Base-by-base conservation (phyloP, 2,888 invertebrate genomes). In the Cephus spinipes region DNA sequence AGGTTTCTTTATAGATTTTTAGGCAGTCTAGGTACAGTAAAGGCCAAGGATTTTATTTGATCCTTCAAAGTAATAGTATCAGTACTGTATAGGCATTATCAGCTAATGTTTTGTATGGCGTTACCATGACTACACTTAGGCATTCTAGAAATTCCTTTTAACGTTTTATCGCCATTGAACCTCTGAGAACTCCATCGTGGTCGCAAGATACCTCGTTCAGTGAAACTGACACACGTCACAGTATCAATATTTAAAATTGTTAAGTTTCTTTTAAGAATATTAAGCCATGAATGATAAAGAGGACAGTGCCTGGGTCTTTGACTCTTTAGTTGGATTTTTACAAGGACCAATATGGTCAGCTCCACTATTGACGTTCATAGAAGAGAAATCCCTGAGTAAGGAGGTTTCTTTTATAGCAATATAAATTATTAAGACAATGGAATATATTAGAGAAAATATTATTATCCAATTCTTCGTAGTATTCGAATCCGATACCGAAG, bases 331-430 rank as follows among this genome's bases (percentile, higher is more conserved):
- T 35, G 96, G 97, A 80, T 98, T 98, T 91, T 92, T 98, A 76
- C 97, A 97, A 91, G 98, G 98, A 3, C 97, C 98, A 0, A 94
- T 98, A 74, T 98, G 98, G 97, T 97, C 97, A 89, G 95, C 97
- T 23, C 98, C 98, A 0, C 92, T 98, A 76, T 94, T 97, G 88
- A 97, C 96, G 40, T 98, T 98, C 89, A 96, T 98, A 83, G 98
- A 98, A 92, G 97, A 97, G 88, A 97, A 97, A 92, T 98, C 98
- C 77, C 92, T 98, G 84, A 96, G 98, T 98, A 94, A 93, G 94
- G 92, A 30, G 4, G 11, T 69, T 12, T 71, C 6, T 55, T 9
- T 23, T 55, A 9, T 23, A 40, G 2, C 9, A 68, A 68, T 79
- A 12, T 77, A 55, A 68, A 15, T 69, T 34, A 35, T 75, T 74